Evolutionary conservation across 2,797 vertebrate species (phyloP).

Genomic region (Peromyscus attwateri): DNA sequence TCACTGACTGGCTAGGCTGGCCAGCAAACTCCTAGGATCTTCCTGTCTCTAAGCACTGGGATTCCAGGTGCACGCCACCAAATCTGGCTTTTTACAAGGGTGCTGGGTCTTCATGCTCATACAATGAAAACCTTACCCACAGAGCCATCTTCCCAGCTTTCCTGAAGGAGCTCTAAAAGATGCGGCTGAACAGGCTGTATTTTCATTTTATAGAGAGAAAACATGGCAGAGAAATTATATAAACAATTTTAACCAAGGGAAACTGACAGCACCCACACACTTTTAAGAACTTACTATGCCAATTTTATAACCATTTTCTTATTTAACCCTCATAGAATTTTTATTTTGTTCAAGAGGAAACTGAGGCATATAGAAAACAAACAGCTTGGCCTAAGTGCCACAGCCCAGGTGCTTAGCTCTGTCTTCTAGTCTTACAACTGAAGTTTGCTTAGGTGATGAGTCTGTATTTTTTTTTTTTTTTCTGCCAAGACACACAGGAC

Average conservation of each 20-base stretch:
- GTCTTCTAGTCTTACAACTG: not conserved
- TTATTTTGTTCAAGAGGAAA: constrained; percentile 47
- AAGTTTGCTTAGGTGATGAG: not conserved
- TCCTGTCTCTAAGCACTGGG: not conserved
- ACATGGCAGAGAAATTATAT: not conserved
- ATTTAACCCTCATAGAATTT: constrained; percentile 23
- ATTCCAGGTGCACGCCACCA: not conserved
- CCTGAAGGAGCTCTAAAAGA: not conserved
- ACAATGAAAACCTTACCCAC: not conserved
- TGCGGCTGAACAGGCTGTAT: not conserved
- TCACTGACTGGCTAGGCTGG: not conserved
- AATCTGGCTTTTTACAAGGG: not conserved
- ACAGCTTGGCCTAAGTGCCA: not conserved
- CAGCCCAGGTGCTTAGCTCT: not conserved
- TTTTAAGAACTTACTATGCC: not conserved
- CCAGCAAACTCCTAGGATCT: not conserved
- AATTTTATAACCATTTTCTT: constrained; percentile 55
- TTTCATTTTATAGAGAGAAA: constrained; percentile 33
- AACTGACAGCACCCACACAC: not conserved
- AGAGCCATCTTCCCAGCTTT: not conserved
- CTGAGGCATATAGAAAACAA: not conserved
- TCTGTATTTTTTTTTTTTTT: constrained; percentile 28
- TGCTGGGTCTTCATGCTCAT: not conserved
- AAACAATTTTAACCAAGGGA: constrained; percentile 22
- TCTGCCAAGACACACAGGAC: not conserved